These are phyloP conservation scores for Limanda limanda DNA, from an alignment of 2,113 vertebrate genomes.

Conservation along the genomic window DNA sequence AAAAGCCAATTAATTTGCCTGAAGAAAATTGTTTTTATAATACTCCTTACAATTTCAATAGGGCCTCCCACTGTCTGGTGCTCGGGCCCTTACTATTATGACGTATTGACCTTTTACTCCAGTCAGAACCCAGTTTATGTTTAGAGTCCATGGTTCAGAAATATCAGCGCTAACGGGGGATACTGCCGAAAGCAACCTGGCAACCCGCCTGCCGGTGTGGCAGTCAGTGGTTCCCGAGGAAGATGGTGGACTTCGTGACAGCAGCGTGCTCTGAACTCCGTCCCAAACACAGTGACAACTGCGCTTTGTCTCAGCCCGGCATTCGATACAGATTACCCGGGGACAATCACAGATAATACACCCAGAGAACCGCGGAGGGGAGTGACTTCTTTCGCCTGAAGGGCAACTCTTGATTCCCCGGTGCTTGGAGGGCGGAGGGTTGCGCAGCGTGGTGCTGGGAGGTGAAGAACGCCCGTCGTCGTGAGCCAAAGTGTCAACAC, in stretches of 20 bases:
- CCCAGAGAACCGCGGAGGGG: not conserved
- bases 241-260: constrained; percentile 83
- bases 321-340: constrained; percentile 80
- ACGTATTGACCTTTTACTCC: not conserved
- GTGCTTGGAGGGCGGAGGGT: constrained; percentile 28
- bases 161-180: constrained; percentile 33
- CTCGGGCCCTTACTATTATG: no score
- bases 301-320: constrained; percentile 69
- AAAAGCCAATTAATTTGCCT: no score
- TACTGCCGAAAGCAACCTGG: constrained; percentile 40
- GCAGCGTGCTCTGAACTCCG: constrained; percentile 79
- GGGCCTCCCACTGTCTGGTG: no score
- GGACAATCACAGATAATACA: constrained; percentile 83
- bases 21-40: no score
- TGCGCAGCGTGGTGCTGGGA: constrained; percentile 14
- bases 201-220: constrained; percentile 63
- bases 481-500: constrained; percentile 41
- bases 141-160: not conserved
- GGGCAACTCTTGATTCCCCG: constrained; percentile 5
- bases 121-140: no score
- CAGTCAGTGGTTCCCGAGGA: constrained; percentile 72
- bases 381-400: not conserved
- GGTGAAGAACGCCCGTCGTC: constrained; percentile 12
- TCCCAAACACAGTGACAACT: constrained; percentile 76
- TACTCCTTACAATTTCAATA: no score